Percentiles rank a stretch among this genome's conserved stretches.
phyloP scores from a whole-genome alignment of 2,888 invertebrate genomes.

The Erebia aethiops region DNA sequence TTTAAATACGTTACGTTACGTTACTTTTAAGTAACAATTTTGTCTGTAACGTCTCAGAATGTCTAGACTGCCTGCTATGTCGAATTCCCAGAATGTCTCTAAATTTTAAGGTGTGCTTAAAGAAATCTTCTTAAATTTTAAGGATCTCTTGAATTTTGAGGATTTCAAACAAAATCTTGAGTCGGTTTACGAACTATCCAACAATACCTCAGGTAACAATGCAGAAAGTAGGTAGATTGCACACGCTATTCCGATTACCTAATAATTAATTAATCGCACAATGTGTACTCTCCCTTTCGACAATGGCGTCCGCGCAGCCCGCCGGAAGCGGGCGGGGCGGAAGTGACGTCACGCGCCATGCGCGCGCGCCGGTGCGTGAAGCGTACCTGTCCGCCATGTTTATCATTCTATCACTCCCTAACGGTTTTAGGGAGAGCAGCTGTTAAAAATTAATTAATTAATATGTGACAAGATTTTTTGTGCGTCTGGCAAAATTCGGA shows the following conservation, averaged over 20 bases:
- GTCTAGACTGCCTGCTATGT: too few species aligned
- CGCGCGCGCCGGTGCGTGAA: constrained; percentile 46
- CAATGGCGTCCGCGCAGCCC: constrained; percentile 30
- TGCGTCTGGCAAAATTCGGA: too few species aligned
- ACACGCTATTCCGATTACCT: constrained; percentile 9
- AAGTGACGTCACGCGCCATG: constrained; percentile 47
- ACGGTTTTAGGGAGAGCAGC: constrained; percentile 40
- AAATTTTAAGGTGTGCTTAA: too few species aligned
- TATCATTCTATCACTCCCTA: constrained; percentile 38
- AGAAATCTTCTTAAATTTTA: too few species aligned
- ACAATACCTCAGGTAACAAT: neutral
- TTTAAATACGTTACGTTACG: too few species aligned
- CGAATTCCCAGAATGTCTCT: too few species aligned
- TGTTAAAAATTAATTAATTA: constrained; percentile 23
- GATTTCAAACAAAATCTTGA: too few species aligned
- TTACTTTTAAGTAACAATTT: too few species aligned
- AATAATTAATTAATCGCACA: constrained; percentile 22
- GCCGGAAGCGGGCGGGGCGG: constrained; percentile 46
- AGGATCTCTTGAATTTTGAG: too few species aligned
- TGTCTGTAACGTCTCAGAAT: too few species aligned
- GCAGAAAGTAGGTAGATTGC: constrained; percentile 10
- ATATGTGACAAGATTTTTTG: too few species aligned
- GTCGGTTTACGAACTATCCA: too few species aligned
- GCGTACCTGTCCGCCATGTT: constrained; percentile 38
- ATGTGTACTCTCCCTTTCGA: constrained; percentile 16